Evolutionary conservation across 2,888 invertebrate genomes (phyloP).

Genomic region (Lepidocyrtoides sp.): DNA sequence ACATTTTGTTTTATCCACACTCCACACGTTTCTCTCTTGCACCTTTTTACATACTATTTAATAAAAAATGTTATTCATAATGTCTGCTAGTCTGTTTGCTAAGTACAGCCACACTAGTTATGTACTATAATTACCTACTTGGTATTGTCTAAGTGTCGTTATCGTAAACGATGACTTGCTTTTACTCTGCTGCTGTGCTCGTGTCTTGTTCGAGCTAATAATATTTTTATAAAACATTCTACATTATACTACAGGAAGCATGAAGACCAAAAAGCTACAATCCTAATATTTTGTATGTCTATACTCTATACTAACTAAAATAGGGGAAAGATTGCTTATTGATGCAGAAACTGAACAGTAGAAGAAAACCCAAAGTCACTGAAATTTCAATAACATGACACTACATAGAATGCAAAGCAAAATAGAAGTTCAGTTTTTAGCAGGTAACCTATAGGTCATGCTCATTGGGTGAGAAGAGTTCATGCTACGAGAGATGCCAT

Average conservation of each 20-base stretch:
- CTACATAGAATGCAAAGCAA: neutral
- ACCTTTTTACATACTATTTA: too few species aligned
- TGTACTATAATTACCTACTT: neutral
- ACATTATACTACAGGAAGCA: too few species aligned
- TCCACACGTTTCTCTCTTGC: too few species aligned
- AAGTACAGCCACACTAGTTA: too few species aligned
- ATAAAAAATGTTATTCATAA: neutral
- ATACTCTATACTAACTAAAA: too few species aligned
- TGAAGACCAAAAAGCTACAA: neutral
- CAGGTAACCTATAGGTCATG: conserved; percentile 72
- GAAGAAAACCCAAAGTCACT: too few species aligned
- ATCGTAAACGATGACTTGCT: conserved; percentile 2
- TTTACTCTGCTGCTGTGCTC: neutral
- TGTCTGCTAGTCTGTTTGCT: neutral
- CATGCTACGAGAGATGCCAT: conserved; percentile 72
- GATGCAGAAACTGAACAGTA: too few species aligned
- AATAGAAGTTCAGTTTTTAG: conserved; percentile 56
- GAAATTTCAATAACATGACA: too few species aligned
- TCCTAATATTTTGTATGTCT: neutral
- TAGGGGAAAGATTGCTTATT: too few species aligned
- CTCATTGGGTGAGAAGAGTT: conserved; percentile 70
- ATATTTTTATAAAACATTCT: neutral
- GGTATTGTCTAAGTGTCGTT: conserved; percentile 1
- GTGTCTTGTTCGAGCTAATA: conserved; percentile 24
- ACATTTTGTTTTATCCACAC: too few species aligned